Base-by-base conservation (phyloP, 2,113 vertebrate genomes). In the Cyanistes caeruleus region DNA sequence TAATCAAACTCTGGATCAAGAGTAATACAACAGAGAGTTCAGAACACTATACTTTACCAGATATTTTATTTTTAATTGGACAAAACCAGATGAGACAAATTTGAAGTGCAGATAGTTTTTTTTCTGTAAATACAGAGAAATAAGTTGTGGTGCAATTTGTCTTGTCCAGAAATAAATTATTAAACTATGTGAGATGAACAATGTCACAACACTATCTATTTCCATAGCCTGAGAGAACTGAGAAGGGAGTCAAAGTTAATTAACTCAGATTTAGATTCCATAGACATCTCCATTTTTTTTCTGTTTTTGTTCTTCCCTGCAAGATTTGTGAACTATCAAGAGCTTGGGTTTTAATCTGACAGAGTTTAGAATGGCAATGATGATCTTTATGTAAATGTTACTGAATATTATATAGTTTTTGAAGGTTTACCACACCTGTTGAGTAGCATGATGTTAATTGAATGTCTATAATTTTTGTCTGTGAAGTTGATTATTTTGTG, bases 401-500 rank as follows among this genome's bases (percentile, higher is more conserved):
- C 27, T 49, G 56, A 87, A 68, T 70, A 49, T 60, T 58, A 65
- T 20, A 37, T 44, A 31, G 18, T 75, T 92, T 84, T 82, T 5
- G 6, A 95, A 89, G 19, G 33, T 86, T 90, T 92, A 58, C 27
- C 27, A 86, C 59, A 92, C 63, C 41, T 84, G 22, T 89, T 92
- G 60, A 72, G 22, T 44, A 84, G 12, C 8, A 52, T 60, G 60
- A 68, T 59, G 35, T 74, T 89, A 95, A 91, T 87, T 89, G 14
- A 72, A 87, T 89, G 24, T 78, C 17, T 52, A 35, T 89, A 84
- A 87, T 89, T 94, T 74, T 48, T 60, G 15, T 33, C 74, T 92
- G 27, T 72, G 49, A 87, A 82, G 56, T 58, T 88, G 67, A 92
- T 93, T 89, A 77, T 84, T 95, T 91, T 87, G 39, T 87, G 48